Conservation (phyloP, 2,888 invertebrate genomes). For the Plebejus argus region DNA sequence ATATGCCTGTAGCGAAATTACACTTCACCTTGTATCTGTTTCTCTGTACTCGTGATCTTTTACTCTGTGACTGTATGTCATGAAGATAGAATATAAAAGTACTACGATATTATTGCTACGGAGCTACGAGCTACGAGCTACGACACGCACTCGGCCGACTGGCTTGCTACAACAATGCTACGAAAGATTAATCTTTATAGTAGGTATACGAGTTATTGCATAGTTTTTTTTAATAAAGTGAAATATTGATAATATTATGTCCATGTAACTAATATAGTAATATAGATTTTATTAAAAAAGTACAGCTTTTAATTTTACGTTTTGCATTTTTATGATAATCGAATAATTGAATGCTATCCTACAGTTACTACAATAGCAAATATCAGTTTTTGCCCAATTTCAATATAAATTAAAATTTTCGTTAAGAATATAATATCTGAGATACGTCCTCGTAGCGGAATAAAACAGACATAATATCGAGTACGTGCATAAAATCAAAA, state of each 20-base stretch:
- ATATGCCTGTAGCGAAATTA: background rate
- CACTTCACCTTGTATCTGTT: background rate
- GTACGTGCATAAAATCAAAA: conserved; percentile 20
- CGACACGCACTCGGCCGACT: background rate
- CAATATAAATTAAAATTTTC: background rate
- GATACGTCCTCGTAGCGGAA: background rate
- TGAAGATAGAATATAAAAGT: background rate
- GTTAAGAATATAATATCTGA: background rate
- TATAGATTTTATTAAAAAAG: background rate
- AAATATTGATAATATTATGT: too few species aligned
- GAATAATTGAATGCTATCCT: background rate
- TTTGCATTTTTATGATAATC: background rate
- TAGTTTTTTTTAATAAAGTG: too few species aligned
- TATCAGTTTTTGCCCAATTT: background rate
- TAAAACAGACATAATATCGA: conserved; percentile 7
- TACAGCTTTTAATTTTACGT: background rate
- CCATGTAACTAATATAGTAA: background rate
- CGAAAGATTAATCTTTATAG: background rate
- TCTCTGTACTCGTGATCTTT: background rate
- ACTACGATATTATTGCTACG: background rate
- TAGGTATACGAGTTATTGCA: too few species aligned
- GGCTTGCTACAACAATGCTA: background rate
- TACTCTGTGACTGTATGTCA: background rate
- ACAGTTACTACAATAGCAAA: background rate
- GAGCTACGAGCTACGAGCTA: background rate